phyloP scores from a whole-genome alignment of 2,113 vertebrate genomes.

The Calyptommatus sinebrachiatus region DNA sequence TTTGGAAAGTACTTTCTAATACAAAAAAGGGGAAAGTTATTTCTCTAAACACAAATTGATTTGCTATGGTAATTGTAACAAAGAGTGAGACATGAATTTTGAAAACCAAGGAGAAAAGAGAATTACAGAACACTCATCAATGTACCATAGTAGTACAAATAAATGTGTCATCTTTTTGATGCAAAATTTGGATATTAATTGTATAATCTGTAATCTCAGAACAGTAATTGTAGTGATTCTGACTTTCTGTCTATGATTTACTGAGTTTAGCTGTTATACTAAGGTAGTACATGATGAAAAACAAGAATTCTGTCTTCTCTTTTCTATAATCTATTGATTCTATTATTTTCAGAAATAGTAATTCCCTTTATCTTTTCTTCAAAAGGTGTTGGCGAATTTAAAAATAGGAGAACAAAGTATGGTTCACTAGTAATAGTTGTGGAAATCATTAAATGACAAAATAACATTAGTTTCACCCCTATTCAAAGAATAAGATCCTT shows the following conservation, averaged over 20 bases:
- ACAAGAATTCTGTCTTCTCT: conserved; percentile 3
- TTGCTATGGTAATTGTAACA: conserved; percentile 4
- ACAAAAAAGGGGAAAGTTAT: conserved; percentile 6
- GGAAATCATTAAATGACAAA: conserved; percentile 14
- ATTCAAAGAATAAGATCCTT: neutral
- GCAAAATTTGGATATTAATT: conserved; percentile 29
- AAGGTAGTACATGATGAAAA: conserved; percentile 4
- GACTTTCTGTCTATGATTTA: conserved; percentile 21
- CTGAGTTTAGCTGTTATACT: conserved; percentile 18
- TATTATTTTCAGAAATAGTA: neutral
- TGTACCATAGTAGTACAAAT: neutral
- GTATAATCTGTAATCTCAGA: conserved; percentile 19
- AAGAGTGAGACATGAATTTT: conserved; percentile 7
- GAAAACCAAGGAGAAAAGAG: neutral
- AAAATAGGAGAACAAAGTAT: neutral
- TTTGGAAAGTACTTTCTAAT: neutral
- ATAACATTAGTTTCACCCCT: conserved; percentile 9
- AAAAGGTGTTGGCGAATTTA: neutral
- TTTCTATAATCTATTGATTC: neutral
- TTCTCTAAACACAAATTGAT: neutral
- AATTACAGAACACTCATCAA: neutral
- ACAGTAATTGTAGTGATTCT: conserved; percentile 5
- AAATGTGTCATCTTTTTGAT: neutral
- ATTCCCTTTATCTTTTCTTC: neutral
- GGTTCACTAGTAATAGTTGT: neutral